Evolutionary conservation across 2,888 invertebrate species (phyloP).

Genomic region (Glyphotaelius pellucidus): DNA sequence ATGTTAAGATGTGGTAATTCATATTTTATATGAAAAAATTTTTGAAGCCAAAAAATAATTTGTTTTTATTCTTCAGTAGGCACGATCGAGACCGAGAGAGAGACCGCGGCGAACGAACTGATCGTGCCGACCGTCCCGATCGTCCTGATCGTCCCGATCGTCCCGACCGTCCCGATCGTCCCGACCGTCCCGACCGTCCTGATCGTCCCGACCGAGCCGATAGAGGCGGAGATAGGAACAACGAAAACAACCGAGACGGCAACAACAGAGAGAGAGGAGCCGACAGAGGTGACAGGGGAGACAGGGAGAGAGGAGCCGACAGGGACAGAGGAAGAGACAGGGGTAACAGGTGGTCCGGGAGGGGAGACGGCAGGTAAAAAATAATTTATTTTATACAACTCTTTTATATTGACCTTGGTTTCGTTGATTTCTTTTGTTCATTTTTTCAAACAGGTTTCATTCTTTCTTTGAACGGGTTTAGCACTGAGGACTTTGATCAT

Average conservation of each 20-base stretch:
- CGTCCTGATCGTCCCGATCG: constrained; percentile 67
- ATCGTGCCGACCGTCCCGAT: constrained; percentile 68
- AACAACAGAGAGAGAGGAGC: constrained; percentile 39
- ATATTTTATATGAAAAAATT: not conserved
- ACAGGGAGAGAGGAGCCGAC: constrained; percentile 67
- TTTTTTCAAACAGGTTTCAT: not conserved
- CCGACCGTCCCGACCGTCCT: constrained; percentile 67
- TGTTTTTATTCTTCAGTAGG: constrained; percentile 43
- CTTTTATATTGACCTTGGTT: not conserved
- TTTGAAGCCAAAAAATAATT: not conserved
- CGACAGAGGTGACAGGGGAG: constrained; percentile 68
- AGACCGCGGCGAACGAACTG: constrained; percentile 67
- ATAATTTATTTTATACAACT: not conserved
- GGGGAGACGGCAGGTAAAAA: constrained; percentile 62
- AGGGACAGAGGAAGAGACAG: constrained; percentile 67
- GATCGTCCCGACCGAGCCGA: constrained; percentile 69
- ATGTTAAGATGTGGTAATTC: no score
- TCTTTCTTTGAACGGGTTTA: no score
- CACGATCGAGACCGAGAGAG: constrained; percentile 69
- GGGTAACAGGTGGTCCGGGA: constrained; percentile 68
- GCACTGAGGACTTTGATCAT: no score
- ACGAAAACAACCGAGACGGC: constrained; percentile 60
- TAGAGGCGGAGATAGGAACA: constrained; percentile 67
- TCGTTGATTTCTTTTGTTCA: not conserved
- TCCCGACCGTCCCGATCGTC: constrained; percentile 68